Percentiles rank a stretch among this genome's conserved stretches.
phyloP scores from a whole-genome alignment of 2,113 vertebrate species.

The Ptyas mucosa region DNA sequence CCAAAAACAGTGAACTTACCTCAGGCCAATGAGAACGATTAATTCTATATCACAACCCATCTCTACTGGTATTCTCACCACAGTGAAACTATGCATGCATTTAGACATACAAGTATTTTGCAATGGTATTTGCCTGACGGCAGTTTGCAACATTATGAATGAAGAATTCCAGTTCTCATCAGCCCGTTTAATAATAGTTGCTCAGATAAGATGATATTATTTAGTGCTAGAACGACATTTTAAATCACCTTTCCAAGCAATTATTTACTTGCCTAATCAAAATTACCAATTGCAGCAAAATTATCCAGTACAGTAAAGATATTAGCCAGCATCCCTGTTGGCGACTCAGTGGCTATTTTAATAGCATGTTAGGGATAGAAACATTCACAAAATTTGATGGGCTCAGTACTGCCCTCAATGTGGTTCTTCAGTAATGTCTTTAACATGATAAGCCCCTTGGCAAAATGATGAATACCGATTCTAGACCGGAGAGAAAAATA shows the following conservation, averaged over 20 bases:
- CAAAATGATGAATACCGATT: conserved; percentile 77
- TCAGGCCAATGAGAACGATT: conserved; percentile 7
- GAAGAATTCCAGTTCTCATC: neutral
- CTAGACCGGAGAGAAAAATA: conserved; percentile 55
- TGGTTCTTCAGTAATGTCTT: conserved; percentile 76
- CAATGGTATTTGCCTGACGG: neutral
- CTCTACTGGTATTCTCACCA: neutral
- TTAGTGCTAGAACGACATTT: conserved; percentile 28
- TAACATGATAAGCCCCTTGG: conserved; percentile 72
- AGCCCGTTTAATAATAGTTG: conserved; percentile 6
- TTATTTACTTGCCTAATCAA: conserved; percentile 69
- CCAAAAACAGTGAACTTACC: neutral
- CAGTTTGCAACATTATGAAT: accelerated
- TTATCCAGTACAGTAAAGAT: conserved; percentile 73
- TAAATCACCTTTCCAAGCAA: conserved; percentile 24
- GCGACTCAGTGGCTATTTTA: conserved; percentile 79
- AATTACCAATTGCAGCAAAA: conserved; percentile 77
- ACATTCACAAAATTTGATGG: conserved; percentile 69
- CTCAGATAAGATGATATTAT: neutral
- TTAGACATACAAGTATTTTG: conserved; percentile 15
- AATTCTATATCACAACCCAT: neutral
- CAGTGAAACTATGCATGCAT: neutral
- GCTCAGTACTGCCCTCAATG: conserved; percentile 71
- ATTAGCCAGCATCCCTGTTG: conserved; percentile 76
- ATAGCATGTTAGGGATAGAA: conserved; percentile 71